Conservation (phyloP, 2,888 invertebrate species). For the Mesoligia furuncula region DNA sequence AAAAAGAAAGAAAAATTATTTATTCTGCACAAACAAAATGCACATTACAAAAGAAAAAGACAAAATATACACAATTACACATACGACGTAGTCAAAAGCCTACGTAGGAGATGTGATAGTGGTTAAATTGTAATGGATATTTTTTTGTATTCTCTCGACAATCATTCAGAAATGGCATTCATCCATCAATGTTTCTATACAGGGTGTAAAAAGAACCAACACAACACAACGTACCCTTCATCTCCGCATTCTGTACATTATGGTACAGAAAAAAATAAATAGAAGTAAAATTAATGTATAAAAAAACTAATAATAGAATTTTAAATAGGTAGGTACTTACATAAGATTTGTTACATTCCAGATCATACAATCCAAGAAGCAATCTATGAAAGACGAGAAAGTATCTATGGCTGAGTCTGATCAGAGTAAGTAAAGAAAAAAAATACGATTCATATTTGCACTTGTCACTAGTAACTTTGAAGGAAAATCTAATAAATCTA, state of each 20-base stretch:
- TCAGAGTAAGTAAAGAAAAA: conserved; percentile 40
- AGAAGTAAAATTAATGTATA: too few species aligned
- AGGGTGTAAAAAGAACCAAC: neutral
- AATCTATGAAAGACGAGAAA: conserved; percentile 42
- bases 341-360: conserved; percentile 19
- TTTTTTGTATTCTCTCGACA: neutral
- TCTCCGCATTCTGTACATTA: neutral
- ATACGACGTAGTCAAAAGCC: too few species aligned
- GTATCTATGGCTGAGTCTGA: conserved; percentile 37
- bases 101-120: too few species aligned
- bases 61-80: too few species aligned
- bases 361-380: conserved; percentile 49
- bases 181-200: neutral
- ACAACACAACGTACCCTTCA: neutral
- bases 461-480: neutral
- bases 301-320: neutral
- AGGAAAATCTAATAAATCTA: neutral
- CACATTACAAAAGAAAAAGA: too few species aligned
- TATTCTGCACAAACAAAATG: too few species aligned
- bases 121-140: neutral
- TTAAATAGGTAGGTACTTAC: neutral
- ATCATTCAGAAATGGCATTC: neutral
- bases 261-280: neutral
- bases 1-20: too few species aligned
- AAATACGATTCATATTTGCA: neutral